These are phyloP conservation scores for Cheilosia impressa DNA, from an alignment of 2,888 invertebrate species.

Conservation along the genomic window DNA sequence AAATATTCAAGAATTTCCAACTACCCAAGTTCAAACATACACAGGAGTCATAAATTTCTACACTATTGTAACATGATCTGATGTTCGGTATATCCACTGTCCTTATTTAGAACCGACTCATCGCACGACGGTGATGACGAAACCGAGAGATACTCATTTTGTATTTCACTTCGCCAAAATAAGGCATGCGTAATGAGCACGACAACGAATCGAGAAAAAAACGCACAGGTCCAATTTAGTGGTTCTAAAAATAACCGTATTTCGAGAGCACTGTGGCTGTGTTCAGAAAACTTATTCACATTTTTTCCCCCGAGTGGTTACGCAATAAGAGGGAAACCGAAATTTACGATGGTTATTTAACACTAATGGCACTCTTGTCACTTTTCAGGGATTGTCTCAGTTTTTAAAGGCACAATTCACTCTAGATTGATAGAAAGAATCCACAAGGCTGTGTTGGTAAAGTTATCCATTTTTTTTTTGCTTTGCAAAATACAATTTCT, in stretches of 20 bases:
- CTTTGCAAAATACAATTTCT: not conserved
- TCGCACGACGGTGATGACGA: conserved; percentile 25
- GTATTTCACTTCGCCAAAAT: conserved; percentile 81
- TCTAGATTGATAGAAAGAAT: conserved; percentile 23
- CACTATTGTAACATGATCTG: conserved; percentile 67
- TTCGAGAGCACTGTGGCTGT: conserved; percentile 47
- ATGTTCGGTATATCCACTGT: conserved; percentile 51
- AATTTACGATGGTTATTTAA: conserved; percentile 24
- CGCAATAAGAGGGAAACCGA: conserved; percentile 41
- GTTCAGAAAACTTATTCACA: conserved; percentile 20
- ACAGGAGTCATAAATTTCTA: conserved; percentile 36
- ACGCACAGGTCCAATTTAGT: conserved; percentile 26
- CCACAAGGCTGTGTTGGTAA: conserved; percentile 40
- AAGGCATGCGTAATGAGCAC: conserved; percentile 78
- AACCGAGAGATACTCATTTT: conserved; percentile 35
- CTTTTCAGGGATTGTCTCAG: conserved; percentile 18
- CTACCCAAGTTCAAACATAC: not conserved
- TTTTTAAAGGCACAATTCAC: conserved; percentile 52
- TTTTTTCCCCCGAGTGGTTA: conserved; percentile 19
- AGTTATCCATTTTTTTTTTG: conserved; percentile 24
- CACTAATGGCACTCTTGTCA: conserved; percentile 45
- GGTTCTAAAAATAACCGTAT: conserved; percentile 64
- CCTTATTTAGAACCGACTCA: conserved; percentile 69
- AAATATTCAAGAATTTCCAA: not conserved
- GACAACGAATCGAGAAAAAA: conserved; percentile 29